phyloP scores from a whole-genome alignment of 1,140 invertebrate genomes.

The Magallana ariakensis region DNA sequence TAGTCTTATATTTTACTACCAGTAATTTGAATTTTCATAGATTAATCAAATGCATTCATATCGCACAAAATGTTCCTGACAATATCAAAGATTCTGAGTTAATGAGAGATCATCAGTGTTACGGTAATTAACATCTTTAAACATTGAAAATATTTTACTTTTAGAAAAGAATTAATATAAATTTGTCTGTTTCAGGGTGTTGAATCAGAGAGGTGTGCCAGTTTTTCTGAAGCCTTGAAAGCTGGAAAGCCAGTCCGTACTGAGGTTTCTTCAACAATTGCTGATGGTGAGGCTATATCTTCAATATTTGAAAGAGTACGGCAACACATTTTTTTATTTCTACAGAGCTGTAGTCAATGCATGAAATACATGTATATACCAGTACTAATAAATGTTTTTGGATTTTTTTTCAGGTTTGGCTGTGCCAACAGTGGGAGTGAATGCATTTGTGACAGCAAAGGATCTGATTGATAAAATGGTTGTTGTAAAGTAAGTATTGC shows the following conservation, averaged over 20 bases:
- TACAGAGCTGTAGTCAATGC: background rate
- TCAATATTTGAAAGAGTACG: too few relatives aligned
- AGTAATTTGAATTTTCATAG: too few relatives aligned
- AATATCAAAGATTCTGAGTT: too few relatives aligned
- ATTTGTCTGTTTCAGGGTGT: conserved; percentile 85
- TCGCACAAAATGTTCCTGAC: too few relatives aligned
- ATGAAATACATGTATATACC: too few relatives aligned
- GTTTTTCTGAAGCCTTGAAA: conserved; percentile 88
- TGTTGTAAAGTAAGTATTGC: conserved; percentile 72
- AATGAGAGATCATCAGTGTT: too few relatives aligned
- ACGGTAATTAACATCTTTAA: too few relatives aligned
- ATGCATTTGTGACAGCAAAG: conserved; percentile 90
- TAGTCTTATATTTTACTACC: too few relatives aligned
- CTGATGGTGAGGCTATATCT: conserved; percentile 85
- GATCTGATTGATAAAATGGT: conserved; percentile 91
- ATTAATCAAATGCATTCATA: too few relatives aligned
- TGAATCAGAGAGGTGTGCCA: conserved; percentile 93
- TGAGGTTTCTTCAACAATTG: conserved; percentile 88
- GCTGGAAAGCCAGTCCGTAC: conserved; percentile 86
- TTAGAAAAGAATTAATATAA: too few relatives aligned
- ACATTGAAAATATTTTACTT: too few relatives aligned
- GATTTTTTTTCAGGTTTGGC: conserved; percentile 83
- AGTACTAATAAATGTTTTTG: background rate
- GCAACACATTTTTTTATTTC: background rate
- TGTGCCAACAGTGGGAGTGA: conserved; percentile 92